Conservation (phyloP, 2,888 invertebrate genomes). For the Galeruca laticollis region DNA sequence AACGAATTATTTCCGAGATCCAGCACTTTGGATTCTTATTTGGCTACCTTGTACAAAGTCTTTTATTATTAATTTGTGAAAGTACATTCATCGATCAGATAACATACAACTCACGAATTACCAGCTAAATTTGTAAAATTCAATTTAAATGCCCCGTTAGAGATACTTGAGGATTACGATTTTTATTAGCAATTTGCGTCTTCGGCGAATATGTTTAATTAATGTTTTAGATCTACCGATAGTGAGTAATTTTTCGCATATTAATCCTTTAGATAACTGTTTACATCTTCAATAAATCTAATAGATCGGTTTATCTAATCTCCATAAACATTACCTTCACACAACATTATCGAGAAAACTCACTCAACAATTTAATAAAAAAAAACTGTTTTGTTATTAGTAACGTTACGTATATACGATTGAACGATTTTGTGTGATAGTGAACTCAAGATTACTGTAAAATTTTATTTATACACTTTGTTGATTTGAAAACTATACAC, state of each 20-base stretch:
- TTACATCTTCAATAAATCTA: neutral
- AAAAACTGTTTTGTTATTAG: neutral
- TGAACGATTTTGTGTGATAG: conserved; percentile 16
- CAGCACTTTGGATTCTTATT: too few species aligned
- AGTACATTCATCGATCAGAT: conserved; percentile 1
- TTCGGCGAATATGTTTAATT: conserved; percentile 8
- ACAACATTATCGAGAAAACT: conserved; percentile 11
- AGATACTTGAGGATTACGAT: neutral
- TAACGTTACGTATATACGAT: conserved; percentile 7
- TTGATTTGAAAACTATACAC: too few species aligned
- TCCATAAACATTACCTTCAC: conserved; percentile 9
- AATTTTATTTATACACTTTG: too few species aligned
- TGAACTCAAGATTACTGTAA: neutral
- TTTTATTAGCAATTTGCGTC: conserved; percentile 1
- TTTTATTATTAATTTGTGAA: neutral
- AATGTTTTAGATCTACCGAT: neutral
- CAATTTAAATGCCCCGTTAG: neutral
- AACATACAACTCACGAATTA: conserved; percentile 1
- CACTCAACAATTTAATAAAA: conserved; percentile 2
- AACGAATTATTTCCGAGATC: too few species aligned
- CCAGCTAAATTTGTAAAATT: neutral
- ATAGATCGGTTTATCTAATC: conserved; percentile 8
- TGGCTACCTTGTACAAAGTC: neutral
- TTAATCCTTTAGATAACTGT: conserved; percentile 16
- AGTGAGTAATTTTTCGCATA: conserved; percentile 19